Percentiles rank a stretch among this genome's conserved stretches.
Conservation (phyloP, 2,888 invertebrate species). For the Lasioglossum lativentre region DNA sequence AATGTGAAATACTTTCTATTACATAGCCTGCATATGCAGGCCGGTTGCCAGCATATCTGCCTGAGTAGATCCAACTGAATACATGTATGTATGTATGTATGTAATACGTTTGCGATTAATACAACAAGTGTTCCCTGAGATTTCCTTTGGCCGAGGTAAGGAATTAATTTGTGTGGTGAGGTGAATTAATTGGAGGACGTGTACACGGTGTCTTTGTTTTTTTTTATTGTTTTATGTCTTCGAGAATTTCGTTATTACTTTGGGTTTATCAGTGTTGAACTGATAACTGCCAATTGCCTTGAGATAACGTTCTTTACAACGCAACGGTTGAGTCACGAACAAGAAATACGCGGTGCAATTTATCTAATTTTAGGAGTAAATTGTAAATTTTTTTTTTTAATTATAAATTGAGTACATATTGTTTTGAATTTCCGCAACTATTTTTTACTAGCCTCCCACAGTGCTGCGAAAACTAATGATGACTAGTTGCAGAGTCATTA, state of each 20-base stretch:
- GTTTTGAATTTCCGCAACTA: not conserved
- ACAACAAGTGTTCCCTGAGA: not conserved
- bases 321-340: not conserved
- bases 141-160: not conserved
- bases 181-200: not conserved
- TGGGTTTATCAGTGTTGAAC: not conserved
- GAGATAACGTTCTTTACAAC: not conserved
- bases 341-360: not conserved
- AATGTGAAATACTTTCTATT: slow-evolving; percentile 33
- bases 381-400: no score
- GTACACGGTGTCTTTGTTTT: not conserved
- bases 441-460: not conserved
- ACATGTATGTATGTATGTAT: not conserved
- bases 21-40: slow-evolving; percentile 39
- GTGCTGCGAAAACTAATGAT: not conserved
- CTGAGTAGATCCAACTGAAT: slow-evolving; percentile 4
- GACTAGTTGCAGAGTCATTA: not conserved
- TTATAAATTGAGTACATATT: not conserved
- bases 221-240: not conserved
- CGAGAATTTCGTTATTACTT: not conserved
- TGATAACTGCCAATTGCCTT: not conserved
- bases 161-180: not conserved
- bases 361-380: not conserved
- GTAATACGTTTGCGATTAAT: slow-evolving; percentile 4
- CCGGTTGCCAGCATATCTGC: slow-evolving; percentile 36